Percentiles rank a stretch among this genome's conserved stretches.
Conservation (phyloP, 1,140 invertebrate genomes). For the Nasonia giraulti region DNA sequence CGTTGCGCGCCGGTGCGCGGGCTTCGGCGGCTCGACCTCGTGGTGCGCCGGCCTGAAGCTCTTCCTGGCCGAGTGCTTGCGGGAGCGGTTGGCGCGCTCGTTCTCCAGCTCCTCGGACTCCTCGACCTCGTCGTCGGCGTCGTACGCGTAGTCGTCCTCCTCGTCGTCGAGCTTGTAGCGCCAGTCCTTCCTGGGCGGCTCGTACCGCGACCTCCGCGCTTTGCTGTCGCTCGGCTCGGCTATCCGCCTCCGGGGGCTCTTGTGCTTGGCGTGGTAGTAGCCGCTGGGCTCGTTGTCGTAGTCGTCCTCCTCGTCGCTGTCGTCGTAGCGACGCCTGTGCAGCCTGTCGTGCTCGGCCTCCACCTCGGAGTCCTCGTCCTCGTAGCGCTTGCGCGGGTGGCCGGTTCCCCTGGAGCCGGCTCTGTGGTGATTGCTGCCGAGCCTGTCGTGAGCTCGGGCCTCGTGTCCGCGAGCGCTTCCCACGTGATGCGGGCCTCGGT, state of each 20-base stretch:
- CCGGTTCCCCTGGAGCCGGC: conserved; percentile 2
- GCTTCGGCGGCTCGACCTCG: not conserved
- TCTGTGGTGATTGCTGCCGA: not conserved
- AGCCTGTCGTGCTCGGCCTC: conserved; percentile 28
- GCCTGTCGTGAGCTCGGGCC: not conserved
- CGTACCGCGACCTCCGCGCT: conserved; percentile 22
- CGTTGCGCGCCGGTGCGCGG: not conserved
- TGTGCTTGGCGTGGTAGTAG: conserved; percentile 23
- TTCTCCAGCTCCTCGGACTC: conserved; percentile 48
- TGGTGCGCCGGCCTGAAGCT: not conserved
- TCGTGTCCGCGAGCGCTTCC: conserved; percentile 7
- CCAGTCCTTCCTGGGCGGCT: conserved; percentile 32
- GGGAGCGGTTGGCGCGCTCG: conserved; percentile 15
- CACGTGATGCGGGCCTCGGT: not conserved
- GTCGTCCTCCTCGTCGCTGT: conserved; percentile 48
- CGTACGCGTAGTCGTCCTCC: conserved; percentile 20
- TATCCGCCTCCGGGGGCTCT: conserved; percentile 36
- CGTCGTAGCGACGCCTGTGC: conserved; percentile 41
- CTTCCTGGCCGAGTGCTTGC: not conserved
- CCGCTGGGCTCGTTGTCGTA: too few species aligned
- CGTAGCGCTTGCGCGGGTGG: conserved; percentile 30
- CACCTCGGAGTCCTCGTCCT: conserved; percentile 46
- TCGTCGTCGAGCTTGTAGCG: conserved; percentile 45
- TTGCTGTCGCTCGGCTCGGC: conserved; percentile 30
- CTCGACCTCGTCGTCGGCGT: conserved; percentile 51